phyloP scores from a whole-genome alignment of 92 coral and sea anemone species.

The Actinostola sp. region DNA sequence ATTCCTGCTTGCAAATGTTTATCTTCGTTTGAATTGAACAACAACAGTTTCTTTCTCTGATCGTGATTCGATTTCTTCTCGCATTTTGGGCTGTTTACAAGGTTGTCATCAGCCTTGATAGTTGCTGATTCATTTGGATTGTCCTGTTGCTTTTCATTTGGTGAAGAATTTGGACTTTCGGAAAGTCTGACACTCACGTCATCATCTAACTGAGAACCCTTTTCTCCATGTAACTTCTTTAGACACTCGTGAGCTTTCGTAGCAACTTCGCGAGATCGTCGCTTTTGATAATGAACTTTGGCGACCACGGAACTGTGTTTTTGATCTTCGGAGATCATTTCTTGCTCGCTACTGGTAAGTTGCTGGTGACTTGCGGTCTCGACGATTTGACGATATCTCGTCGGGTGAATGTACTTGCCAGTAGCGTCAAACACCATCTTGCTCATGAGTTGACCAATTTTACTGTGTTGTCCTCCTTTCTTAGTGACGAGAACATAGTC shows the following conservation, averaged over 20 bases:
- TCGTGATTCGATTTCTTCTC: neutral
- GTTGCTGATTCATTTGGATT: neutral
- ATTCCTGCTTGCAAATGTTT: constrained; percentile 11
- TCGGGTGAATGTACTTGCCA: too few relatives aligned
- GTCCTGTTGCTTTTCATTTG: neutral
- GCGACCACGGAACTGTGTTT: too few relatives aligned
- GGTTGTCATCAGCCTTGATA: neutral
- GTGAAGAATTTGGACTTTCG: neutral
- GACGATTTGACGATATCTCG: too few relatives aligned
- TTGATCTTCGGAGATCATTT: too few relatives aligned
- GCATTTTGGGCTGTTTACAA: neutral
- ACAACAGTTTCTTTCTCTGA: constrained; percentile 5
- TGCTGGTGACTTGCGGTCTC: too few relatives aligned
- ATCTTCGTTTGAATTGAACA: constrained; percentile 37
- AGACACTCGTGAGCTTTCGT: constrained; percentile 30
- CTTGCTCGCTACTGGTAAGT: too few relatives aligned
- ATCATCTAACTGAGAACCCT: constrained; percentile 15
- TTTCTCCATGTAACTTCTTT: constrained; percentile 25
- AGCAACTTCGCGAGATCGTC: constrained; percentile 39
- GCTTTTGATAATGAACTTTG: constrained; percentile 47
- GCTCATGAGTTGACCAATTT: too few relatives aligned
- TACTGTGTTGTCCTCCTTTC: too few relatives aligned
- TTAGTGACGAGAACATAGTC: too few relatives aligned
- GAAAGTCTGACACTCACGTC: neutral
- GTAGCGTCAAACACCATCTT: too few relatives aligned